These are phyloP conservation scores for Cyprinodon brontotheroides DNA, from an alignment of 2,113 vertebrate species.

Conservation along the genomic window DNA sequence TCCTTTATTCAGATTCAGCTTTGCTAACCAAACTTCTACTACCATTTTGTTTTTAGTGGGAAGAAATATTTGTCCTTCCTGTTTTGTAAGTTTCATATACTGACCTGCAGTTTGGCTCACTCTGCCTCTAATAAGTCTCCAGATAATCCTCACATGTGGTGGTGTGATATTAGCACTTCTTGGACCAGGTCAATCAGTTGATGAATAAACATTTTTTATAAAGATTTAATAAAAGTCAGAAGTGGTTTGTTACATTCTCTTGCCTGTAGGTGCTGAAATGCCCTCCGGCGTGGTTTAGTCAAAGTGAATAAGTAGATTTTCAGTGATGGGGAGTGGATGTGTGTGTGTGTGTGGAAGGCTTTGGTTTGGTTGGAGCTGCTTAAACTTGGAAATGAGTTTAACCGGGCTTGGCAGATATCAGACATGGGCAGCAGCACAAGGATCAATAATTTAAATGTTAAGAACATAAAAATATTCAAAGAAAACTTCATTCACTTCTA, in stretches of 20 bases:
- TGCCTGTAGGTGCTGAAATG: not conserved
- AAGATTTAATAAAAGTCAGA: constrained; percentile 9
- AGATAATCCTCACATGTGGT: too few relatives aligned
- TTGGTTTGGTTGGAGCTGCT: not conserved
- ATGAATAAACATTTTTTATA: too few relatives aligned
- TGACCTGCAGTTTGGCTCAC: too few relatives aligned
- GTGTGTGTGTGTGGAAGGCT: not conserved
- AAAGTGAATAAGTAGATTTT: constrained; percentile 10
- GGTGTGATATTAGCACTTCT: too few relatives aligned
- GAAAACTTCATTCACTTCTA: too few relatives aligned
- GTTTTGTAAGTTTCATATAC: too few relatives aligned
- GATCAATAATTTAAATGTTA: constrained; percentile 1
- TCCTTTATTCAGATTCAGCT: too few relatives aligned
- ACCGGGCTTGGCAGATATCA: not conserved
- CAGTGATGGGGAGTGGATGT: not conserved
- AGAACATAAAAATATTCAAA: not conserved
- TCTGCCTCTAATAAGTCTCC: too few relatives aligned
- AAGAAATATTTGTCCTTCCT: too few relatives aligned
- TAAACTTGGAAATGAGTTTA: constrained; percentile 15
- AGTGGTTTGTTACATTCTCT: not conserved
- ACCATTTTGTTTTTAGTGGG: too few relatives aligned
- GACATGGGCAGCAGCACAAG: not conserved
- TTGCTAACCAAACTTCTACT: too few relatives aligned
- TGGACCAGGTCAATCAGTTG: too few relatives aligned
- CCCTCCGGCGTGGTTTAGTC: constrained; percentile 4